Conservation (phyloP, 1,140 invertebrate species). For the Gryllus bimaculatus region DNA sequence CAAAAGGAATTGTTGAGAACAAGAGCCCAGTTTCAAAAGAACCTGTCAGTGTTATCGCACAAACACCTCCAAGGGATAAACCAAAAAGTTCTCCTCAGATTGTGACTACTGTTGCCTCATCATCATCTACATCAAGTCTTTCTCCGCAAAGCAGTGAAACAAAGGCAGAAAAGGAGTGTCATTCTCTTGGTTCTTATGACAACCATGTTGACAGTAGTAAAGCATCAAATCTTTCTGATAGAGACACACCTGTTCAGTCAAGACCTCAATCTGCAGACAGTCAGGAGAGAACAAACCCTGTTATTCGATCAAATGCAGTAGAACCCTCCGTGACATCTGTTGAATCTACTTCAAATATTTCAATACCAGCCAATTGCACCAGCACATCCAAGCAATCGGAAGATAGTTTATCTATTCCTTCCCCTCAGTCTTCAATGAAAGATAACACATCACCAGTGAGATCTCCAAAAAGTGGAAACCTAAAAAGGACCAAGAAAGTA, state of each 20-base stretch:
- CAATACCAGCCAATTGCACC: neutral
- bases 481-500: slow-evolving; percentile 22
- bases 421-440: neutral
- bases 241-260: neutral
- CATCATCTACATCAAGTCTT: neutral
- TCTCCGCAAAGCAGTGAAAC: neutral
- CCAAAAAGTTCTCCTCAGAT: neutral
- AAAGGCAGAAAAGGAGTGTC: slow-evolving; percentile 7
- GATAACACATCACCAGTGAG: slow-evolving; percentile 13
- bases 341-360: neutral
- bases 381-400: slow-evolving; percentile 2
- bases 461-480: slow-evolving; percentile 15
- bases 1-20: neutral
- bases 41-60: slow-evolving; percentile 17
- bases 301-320: slow-evolving; percentile 2
- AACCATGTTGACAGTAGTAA: slow-evolving; percentile 2
- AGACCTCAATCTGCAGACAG: neutral
- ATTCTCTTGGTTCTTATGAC: neutral
- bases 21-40: slow-evolving; percentile 7
- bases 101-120: neutral
- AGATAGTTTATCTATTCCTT: slow-evolving; percentile 13
- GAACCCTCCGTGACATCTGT: neutral
- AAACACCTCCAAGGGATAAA: slow-evolving; percentile 12
- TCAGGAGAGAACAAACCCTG: slow-evolving; percentile 7
- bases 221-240: neutral